Conservation (phyloP, 2,888 invertebrate genomes). For the Uropetala carovei region DNA sequence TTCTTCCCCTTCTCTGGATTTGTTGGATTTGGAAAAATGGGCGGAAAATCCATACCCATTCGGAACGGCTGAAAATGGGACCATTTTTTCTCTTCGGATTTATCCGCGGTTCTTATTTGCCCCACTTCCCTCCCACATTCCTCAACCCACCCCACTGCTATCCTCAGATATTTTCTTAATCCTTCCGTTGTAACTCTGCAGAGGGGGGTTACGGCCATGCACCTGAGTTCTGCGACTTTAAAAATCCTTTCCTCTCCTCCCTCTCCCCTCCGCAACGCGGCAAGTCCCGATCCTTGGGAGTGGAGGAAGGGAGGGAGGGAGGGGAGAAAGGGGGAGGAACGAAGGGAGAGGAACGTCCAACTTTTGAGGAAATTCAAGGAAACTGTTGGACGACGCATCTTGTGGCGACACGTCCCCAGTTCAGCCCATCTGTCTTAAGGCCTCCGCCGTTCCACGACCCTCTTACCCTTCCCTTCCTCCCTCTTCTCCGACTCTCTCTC, state of each 20-base stretch:
- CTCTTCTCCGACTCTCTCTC: neutral
- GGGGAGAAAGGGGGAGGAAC: neutral
- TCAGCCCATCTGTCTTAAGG: constrained; percentile 13
- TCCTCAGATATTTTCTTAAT: no score
- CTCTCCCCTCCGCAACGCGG: neutral
- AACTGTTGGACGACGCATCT: constrained; percentile 18
- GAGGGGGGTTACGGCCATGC: neutral
- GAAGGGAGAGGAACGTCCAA: neutral
- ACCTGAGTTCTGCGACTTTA: neutral
- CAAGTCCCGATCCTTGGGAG: no score
- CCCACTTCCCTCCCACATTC: no score
- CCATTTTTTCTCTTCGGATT: no score
- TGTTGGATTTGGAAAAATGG: neutral
- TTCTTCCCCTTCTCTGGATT: neutral
- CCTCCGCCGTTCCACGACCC: neutral
- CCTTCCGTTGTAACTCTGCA: no score
- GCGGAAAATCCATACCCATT: no score
- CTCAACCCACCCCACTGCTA: no score
- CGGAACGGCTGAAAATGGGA: no score
- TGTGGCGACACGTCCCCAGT: neutral
- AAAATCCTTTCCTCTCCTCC: neutral
- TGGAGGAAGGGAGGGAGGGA: no score
- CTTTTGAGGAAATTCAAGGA: constrained; percentile 14
- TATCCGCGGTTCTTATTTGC: no score
- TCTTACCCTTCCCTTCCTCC: neutral